Evolutionary conservation across 2,888 invertebrate genomes (phyloP), one percentile per base, ranked within the genome.

Genomic region (Psococerastis gibbosa): DNA sequence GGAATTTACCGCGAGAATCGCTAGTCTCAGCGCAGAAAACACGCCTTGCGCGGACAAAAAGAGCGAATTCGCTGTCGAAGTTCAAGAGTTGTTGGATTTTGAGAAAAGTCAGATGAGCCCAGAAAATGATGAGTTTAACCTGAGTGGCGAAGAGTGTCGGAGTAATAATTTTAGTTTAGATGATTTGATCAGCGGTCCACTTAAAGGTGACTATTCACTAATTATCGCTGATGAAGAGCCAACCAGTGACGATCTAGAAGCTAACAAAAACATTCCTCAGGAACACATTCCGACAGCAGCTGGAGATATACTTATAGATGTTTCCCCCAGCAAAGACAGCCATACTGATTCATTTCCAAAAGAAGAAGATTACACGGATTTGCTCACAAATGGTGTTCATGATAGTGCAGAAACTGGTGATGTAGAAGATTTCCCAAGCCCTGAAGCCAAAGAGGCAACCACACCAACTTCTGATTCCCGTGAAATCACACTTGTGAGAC

Each of bases 1-100:
- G 13, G 53, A 53, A 43, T 46, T 53, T 33, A 51, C 52, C 5
- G 35, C 49, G 31, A 45, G 50, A 34, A 49, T 47, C 32, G 33
- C 45, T 32, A 45, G n/a, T 13, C 18, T 22, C 11, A 17, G 33
- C 45, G 15, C 22, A 11, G 27, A 38, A 20, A 20, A 15, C 8
- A 38, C 4, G 4, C 38, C 38, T 5, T 6, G 20, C n/a, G 22
- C 3, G 13, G 9, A 5, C 5, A 3, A 15, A 5, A 9, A 20
- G 22, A 4, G 20, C 38, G 20, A 20, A 15, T 38, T 5, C 16
- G 38, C 15, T 4, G 8, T 18, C 20, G 38, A 34, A 34, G 13
- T 20, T 20, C 38, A 5, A 11, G 38, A 38, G 18, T 13, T 22
- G 4, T 20, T 5, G 4, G 38, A 38, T 6, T 27, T 27, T 27